These are phyloP conservation scores for Tangara arthus DNA, from an alignment of 2,797 vertebrate genomes.

Conservation along the genomic window DNA sequence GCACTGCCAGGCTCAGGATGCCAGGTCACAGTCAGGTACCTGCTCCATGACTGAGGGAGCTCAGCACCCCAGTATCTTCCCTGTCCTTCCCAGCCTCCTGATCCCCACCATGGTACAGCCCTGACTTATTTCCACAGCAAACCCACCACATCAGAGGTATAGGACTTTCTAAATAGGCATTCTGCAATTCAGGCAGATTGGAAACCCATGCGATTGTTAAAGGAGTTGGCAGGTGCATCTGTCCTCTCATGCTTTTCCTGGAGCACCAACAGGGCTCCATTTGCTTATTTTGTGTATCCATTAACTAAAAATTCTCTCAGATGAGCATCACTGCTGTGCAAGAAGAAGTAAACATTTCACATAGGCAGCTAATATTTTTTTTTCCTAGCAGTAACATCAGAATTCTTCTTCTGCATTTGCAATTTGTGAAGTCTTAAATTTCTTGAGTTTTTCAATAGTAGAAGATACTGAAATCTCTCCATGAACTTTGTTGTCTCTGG, in stretches of 20 bases:
- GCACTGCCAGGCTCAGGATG: background rate
- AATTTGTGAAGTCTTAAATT: constrained; percentile 80
- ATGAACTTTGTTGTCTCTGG: constrained; percentile 93
- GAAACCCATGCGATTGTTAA: background rate
- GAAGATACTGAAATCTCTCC: constrained; percentile 83
- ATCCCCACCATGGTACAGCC: accelerated
- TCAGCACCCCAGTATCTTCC: background rate
- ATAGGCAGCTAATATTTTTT: background rate
- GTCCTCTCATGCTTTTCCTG: background rate
- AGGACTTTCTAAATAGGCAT: background rate
- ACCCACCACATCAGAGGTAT: background rate
- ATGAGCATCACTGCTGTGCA: background rate
- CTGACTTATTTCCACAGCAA: background rate
- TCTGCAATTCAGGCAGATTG: accelerated
- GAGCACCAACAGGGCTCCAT: background rate
- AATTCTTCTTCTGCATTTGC: constrained; percentile 89
- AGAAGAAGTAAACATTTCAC: background rate
- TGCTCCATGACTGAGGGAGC: background rate
- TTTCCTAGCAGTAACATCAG: constrained; percentile 27
- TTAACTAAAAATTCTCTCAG: background rate
- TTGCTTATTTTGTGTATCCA: background rate
- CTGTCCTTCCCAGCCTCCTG: background rate
- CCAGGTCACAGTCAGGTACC: background rate
- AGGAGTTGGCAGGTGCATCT: background rate
- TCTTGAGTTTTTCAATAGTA: constrained; percentile 83